Percentiles rank a stretch among this genome's conserved stretches.
Conservation (phyloP, 2,113 vertebrate species). For the Trematocara nigrifrons region DNA sequence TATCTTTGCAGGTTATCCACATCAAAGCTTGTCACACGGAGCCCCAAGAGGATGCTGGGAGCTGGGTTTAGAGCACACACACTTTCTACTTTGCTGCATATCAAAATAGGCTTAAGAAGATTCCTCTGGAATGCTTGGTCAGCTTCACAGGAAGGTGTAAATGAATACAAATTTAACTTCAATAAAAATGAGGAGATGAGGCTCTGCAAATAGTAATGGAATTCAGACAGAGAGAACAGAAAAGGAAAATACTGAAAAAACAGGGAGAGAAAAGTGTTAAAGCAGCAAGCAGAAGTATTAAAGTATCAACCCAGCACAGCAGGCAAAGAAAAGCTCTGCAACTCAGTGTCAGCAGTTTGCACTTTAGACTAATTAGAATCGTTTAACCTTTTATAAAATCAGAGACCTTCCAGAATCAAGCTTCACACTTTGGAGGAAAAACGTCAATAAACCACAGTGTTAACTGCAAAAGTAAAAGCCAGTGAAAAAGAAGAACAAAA, state of each 20-base stretch:
- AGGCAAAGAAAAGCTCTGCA: neutral
- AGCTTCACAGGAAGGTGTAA: conserved; percentile 12
- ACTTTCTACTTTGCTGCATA: neutral
- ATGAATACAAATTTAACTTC: conserved; percentile 33
- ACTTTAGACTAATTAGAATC: conserved; percentile 25
- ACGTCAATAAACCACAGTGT: conserved; percentile 6
- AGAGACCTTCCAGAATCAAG: neutral
- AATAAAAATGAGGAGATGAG: neutral
- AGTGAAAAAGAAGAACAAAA: neutral
- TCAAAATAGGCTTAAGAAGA: neutral
- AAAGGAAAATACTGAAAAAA: neutral
- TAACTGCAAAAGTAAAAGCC: neutral
- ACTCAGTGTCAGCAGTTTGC: neutral
- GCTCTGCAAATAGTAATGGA: conserved; percentile 20
- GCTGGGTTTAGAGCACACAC: neutral
- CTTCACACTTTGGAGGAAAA: neutral
- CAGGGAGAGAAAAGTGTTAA: neutral
- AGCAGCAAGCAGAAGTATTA: neutral
- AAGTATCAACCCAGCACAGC: neutral
- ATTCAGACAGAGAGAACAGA: neutral
- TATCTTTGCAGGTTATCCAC: neutral
- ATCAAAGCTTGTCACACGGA: conserved; percentile 11
- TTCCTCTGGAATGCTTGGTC: conserved; percentile 2
- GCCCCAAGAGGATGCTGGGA: neutral
- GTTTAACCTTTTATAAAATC: conserved; percentile 27